phyloP scores from a whole-genome alignment of 2,888 invertebrate genomes.

The Tipula confusa region DNA sequence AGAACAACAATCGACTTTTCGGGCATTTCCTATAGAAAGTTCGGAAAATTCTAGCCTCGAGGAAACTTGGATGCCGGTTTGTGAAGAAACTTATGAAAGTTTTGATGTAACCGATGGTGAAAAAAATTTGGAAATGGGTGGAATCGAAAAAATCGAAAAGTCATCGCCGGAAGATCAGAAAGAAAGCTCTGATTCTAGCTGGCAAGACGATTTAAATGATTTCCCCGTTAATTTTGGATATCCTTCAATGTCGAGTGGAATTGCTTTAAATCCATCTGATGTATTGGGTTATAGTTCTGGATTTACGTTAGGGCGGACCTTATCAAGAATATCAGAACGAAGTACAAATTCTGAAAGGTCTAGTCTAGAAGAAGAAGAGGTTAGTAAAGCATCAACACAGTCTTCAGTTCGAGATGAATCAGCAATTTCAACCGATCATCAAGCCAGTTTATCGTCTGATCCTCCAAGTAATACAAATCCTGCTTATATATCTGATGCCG shows the following conservation, averaged over 20 bases:
- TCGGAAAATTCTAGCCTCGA: constrained; percentile 82
- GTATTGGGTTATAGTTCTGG: constrained; percentile 69
- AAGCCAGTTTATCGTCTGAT: constrained; percentile 79
- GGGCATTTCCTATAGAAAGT: constrained; percentile 77
- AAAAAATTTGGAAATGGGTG: constrained; percentile 44
- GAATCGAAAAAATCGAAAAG: constrained; percentile 45
- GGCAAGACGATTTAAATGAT: constrained; percentile 71
- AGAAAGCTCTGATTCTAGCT: constrained; percentile 56
- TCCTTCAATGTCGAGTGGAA: constrained; percentile 55
- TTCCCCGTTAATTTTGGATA: constrained; percentile 72
- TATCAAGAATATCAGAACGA: constrained; percentile 81
- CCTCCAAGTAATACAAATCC: constrained; percentile 70
- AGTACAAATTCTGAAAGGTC: constrained; percentile 86
- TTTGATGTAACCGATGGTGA: constrained; percentile 47
- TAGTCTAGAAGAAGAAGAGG: constrained; percentile 78
- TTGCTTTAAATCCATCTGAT: constrained; percentile 58
- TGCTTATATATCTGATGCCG: constrained; percentile 73
- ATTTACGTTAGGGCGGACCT: constrained; percentile 69
- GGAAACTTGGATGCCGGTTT: constrained; percentile 75
- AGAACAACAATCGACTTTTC: constrained; percentile 75
- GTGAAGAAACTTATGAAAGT: constrained; percentile 62
- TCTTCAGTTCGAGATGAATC: constrained; percentile 83
- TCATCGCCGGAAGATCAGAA: constrained; percentile 56
- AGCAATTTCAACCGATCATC: constrained; percentile 76
- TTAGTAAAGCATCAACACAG: constrained; percentile 78